phyloP scores from a whole-genome alignment of 53 echinoderm and acorn worm genomes.

The Luidia sarsii region DNA sequence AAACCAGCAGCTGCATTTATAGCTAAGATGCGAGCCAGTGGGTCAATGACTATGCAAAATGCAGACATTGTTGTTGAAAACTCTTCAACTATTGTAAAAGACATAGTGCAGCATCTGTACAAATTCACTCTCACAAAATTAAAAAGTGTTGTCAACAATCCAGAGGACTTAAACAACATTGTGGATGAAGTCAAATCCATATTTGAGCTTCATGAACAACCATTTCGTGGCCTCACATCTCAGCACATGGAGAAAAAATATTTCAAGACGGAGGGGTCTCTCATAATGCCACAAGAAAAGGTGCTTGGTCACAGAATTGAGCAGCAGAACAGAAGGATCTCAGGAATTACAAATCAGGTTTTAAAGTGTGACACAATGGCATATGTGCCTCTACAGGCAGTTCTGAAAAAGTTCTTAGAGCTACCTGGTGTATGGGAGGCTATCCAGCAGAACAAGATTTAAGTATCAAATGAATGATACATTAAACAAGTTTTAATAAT shows the following conservation, averaged over 20 bases:
- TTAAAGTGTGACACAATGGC: constrained; percentile 1
- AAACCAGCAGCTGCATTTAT: constrained; percentile 25
- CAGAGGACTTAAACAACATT: not conserved
- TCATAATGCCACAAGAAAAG: constrained; percentile 35
- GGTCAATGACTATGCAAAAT: constrained; percentile 33
- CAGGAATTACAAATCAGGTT: constrained; percentile 29
- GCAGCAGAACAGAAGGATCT: constrained; percentile 3
- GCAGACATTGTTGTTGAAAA: constrained; percentile 25
- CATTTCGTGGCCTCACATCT: constrained; percentile 31
- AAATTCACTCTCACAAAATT: constrained; percentile 7
- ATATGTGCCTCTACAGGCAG: constrained; percentile 21
- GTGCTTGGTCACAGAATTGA: constrained; percentile 38
- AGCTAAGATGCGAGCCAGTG: constrained; percentile 24
- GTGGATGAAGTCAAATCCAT: not conserved
- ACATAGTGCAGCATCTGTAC: constrained; percentile 12
- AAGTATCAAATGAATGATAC: no score
- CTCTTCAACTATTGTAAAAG: constrained; percentile 22
- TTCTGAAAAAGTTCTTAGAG: constrained; percentile 24
- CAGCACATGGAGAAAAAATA: constrained; percentile 40
- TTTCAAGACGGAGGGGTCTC: constrained; percentile 18
- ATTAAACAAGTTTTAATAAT: no score
- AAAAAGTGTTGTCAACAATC: not conserved
- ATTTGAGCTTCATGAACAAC: constrained; percentile 23
- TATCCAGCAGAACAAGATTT: constrained; percentile 21
- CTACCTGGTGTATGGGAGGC: constrained; percentile 39